Evolutionary conservation across 1,140 invertebrate genomes (phyloP).

Genomic region (Drosophila bocki): DNA sequence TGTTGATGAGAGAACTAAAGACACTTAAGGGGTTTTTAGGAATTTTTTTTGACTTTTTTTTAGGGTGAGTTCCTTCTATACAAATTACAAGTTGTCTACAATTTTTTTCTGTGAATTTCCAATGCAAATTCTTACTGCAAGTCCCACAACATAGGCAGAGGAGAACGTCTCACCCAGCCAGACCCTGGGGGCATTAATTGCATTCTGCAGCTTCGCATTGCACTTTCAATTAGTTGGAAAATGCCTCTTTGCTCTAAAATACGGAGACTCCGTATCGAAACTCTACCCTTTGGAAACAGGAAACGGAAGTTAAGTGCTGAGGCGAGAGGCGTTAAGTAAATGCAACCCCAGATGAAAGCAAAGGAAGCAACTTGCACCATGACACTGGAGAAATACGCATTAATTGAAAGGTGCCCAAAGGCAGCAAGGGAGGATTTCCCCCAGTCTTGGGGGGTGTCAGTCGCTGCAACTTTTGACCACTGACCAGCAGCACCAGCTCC

Average conservation of each 20-base stretch:
- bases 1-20: neutral
- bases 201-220: slow-evolving; percentile 82
- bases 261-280: slow-evolving; percentile 11
- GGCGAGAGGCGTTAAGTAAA: slow-evolving; percentile 83
- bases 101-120: slow-evolving; percentile 12
- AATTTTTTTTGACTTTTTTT: neutral
- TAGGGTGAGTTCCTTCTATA: neutral
- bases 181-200: slow-evolving; percentile 78
- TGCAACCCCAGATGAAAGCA: slow-evolving; percentile 75
- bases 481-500: slow-evolving; percentile 22
- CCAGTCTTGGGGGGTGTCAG: too few relatives aligned
- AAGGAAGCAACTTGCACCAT: slow-evolving; percentile 62
- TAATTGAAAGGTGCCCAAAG: slow-evolving; percentile 74
- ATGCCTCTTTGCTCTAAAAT: slow-evolving; percentile 56
- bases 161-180: neutral
- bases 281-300: slow-evolving; percentile 55
- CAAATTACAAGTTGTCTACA: neutral
- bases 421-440: neutral
- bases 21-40: neutral
- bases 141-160: neutral
- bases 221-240: slow-evolving; percentile 84
- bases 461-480: slow-evolving; percentile 33
- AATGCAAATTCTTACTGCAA: slow-evolving; percentile 18
- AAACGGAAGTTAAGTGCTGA: slow-evolving; percentile 84
- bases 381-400: slow-evolving; percentile 78